phyloP scores from a whole-genome alignment of 1,140 invertebrate species.

The Nasonia giraulti region DNA sequence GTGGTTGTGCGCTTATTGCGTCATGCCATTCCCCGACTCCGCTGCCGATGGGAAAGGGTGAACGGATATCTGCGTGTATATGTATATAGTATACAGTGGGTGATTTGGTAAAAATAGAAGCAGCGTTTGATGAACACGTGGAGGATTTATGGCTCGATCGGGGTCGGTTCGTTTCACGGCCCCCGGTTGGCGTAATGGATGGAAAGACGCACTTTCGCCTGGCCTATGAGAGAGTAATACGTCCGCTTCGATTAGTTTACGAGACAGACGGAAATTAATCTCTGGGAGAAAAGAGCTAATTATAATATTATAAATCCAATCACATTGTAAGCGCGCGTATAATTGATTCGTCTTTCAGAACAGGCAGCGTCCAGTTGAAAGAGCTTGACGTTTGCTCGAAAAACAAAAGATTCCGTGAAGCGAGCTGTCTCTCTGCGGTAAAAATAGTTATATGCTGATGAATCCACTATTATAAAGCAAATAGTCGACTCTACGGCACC shows the following conservation, averaged over 20 bases:
- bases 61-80: neutral
- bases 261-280: neutral
- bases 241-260: neutral
- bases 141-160: neutral
- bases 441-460: too few relatives aligned
- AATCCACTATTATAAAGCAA: too few relatives aligned
- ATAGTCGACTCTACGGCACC: too few relatives aligned
- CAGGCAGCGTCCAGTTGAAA: too few relatives aligned
- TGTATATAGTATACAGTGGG: neutral
- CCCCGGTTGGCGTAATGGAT: neutral
- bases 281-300: neutral
- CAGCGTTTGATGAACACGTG: neutral
- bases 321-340: too few relatives aligned
- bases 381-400: too few relatives aligned
- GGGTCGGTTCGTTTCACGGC: neutral
- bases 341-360: neutral
- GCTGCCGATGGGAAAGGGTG: neutral
- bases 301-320: too few relatives aligned
- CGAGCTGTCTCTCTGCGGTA: too few relatives aligned
- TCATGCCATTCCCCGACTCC: neutral
- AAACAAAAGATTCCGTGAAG: too few relatives aligned
- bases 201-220: neutral
- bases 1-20: slow-evolving; percentile 4
- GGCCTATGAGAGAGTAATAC: neutral
- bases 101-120: neutral